These are phyloP conservation scores for Erannis defoliaria DNA, from an alignment of 2,888 invertebrate genomes.

Conservation along the genomic window DNA sequence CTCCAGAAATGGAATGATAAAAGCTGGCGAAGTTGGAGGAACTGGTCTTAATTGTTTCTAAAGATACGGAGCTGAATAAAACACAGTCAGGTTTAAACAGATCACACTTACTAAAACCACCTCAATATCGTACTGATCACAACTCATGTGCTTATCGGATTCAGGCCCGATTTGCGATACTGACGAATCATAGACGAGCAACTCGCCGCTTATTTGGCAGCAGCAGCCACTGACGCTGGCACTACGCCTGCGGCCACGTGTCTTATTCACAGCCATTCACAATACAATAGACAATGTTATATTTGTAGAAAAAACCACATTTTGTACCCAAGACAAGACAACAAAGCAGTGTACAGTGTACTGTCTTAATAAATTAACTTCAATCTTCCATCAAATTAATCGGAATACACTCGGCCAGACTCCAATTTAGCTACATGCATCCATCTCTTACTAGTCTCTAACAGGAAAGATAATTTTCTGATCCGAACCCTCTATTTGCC, in stretches of 20 bases:
- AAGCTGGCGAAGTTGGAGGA: no score
- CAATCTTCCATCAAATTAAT: constrained; percentile 22
- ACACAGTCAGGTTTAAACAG: no score
- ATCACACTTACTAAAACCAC: no score
- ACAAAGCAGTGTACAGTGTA: constrained; percentile 4
- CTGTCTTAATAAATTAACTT: constrained; percentile 20
- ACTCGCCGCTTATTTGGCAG: neutral
- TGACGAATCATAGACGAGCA: neutral
- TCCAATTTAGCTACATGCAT: constrained; percentile 20
- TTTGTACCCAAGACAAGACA: no score
- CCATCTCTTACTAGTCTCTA: neutral
- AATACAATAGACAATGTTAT: neutral
- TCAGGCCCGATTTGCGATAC: neutral
- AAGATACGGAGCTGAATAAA: no score
- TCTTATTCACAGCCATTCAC: neutral
- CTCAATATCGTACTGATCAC: neutral
- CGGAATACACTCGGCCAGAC: constrained; percentile 21
- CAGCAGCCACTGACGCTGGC: no score
- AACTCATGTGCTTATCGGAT: neutral
- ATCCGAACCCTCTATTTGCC: constrained; percentile 17
- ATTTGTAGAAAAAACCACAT: no score
- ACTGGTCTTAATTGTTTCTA: no score
- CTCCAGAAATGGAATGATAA: no score
- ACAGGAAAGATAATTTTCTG: neutral
- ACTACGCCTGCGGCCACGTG: neutral